Evolutionary conservation across 1,140 invertebrate species (phyloP).

Genomic region (Lordiphosa stackelbergi): DNA sequence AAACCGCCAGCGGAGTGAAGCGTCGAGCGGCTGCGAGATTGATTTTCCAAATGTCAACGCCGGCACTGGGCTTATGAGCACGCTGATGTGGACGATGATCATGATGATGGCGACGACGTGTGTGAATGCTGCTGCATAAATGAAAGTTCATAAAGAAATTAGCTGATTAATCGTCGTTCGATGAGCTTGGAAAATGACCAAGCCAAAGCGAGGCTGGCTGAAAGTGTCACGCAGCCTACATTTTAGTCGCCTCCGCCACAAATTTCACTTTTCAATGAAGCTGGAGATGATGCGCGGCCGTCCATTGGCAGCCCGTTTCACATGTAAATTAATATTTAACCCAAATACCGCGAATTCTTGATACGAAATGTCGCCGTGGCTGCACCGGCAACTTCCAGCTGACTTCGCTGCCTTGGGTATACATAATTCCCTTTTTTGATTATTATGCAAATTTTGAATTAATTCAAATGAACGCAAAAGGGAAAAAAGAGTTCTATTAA

Average conservation of each 20-base stretch:
- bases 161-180: constrained; percentile 74
- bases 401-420: constrained; percentile 12
- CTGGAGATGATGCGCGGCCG: constrained; percentile 17
- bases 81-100: constrained; percentile 32
- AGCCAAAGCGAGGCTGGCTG: constrained; percentile 51
- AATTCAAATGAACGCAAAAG: constrained; percentile 63
- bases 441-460: constrained; percentile 70
- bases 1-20: constrained; percentile 22
- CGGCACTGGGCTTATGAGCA: constrained; percentile 33
- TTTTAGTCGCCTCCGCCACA: constrained; percentile 51
- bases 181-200: constrained; percentile 73
- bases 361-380: constrained; percentile 33
- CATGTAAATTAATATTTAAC: constrained; percentile 77
- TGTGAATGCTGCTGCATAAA: constrained; percentile 70
- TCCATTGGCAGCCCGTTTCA: constrained; percentile 39
- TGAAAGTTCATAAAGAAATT: constrained; percentile 76
- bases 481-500: constrained; percentile 55
- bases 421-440: constrained; percentile 42
- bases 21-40: constrained; percentile 38
- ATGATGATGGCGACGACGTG: constrained; percentile 55
- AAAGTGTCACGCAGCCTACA: constrained; percentile 74
- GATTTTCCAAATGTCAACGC: constrained; percentile 61
- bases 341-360: constrained; percentile 76
- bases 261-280: constrained; percentile 75
- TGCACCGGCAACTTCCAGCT: constrained; percentile 7